Evolutionary conservation across 1,140 invertebrate species (phyloP).

Genomic region (Mesaphorura yosii): DNA sequence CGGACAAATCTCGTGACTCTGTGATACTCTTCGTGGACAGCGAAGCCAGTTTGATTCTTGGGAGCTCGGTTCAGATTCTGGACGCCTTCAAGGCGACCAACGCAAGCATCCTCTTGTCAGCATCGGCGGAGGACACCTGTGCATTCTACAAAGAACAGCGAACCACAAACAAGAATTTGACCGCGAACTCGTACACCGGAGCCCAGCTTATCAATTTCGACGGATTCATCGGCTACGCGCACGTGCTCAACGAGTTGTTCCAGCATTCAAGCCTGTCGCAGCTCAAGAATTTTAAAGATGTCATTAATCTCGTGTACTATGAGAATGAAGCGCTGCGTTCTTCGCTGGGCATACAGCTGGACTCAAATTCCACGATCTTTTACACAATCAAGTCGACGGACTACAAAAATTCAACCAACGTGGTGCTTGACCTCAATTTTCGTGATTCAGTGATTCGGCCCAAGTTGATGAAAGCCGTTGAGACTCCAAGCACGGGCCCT

Average conservation of each 20-base stretch:
- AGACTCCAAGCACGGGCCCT: too few relatives aligned
- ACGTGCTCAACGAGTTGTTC: neutral
- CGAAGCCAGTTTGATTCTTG: neutral
- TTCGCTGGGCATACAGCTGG: neutral
- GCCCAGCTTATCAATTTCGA: neutral
- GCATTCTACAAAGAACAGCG: neutral
- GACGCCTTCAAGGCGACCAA: neutral
- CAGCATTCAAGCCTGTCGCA: neutral
- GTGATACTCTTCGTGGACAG: neutral
- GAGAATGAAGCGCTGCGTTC: neutral
- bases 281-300: neutral
- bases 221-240: conserved; percentile 3
- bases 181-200: too few relatives aligned
- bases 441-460: too few relatives aligned
- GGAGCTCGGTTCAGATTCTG: neutral
- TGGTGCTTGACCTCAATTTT: neutral
- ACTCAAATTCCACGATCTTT: neutral
- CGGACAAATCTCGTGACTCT: too few relatives aligned
- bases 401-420: neutral
- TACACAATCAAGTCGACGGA: neutral
- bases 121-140: neutral
- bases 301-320: too few relatives aligned
- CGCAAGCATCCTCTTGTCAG: neutral
- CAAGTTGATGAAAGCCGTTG: too few relatives aligned
- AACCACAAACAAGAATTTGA: neutral